phyloP scores from a whole-genome alignment of 2,888 invertebrate species.

The Troglohyphantes excavatus region DNA sequence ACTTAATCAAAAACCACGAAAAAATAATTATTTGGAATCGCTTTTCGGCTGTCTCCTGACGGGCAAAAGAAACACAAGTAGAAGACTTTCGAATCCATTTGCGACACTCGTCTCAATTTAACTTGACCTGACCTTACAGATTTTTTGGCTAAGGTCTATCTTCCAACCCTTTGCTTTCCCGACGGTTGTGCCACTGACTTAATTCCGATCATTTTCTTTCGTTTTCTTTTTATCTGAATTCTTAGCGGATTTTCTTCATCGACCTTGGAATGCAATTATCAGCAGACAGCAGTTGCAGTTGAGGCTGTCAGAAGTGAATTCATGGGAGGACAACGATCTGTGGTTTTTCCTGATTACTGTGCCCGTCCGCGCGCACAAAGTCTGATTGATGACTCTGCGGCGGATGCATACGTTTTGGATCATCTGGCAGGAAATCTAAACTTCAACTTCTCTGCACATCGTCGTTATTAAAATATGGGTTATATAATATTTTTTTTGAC shows the following conservation, averaged over 20 bases:
- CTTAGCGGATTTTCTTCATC: background rate
- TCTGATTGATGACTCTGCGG: background rate
- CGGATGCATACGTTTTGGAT: background rate
- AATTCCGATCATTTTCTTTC: background rate
- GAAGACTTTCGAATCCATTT: background rate
- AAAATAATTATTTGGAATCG: too few relatives aligned
- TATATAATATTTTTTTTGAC: too few relatives aligned
- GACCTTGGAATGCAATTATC: background rate
- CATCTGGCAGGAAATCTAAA: too few relatives aligned
- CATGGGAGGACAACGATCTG: background rate
- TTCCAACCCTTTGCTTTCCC: background rate
- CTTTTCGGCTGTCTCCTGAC: too few relatives aligned
- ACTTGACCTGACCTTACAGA: background rate
- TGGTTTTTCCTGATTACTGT: background rate
- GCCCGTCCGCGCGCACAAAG: background rate
- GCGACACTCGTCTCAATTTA: background rate
- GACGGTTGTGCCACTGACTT: slow-evolving; percentile 4
- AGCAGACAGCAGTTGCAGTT: background rate
- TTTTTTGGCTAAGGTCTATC: background rate
- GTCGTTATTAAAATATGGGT: too few relatives aligned
- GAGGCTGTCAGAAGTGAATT: background rate
- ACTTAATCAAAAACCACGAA: too few relatives aligned
- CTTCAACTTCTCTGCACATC: too few relatives aligned
- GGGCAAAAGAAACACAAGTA: background rate
- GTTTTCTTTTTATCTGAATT: background rate